Evolutionary conservation across 2,113 vertebrate species (phyloP).

Genomic region (Odontophorus gujanensis): DNA sequence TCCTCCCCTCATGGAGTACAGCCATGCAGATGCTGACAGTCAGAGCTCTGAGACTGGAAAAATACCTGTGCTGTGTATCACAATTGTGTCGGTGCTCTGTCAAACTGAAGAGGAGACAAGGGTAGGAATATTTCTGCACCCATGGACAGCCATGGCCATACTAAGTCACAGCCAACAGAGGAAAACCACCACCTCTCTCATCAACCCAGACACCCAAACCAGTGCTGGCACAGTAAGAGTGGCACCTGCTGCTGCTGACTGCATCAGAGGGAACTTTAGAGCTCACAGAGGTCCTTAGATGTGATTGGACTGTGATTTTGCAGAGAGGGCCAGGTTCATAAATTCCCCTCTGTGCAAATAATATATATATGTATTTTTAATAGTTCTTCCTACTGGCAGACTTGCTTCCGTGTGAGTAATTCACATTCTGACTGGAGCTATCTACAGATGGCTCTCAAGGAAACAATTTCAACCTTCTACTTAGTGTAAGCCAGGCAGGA

Average conservation of each 20-base stretch:
- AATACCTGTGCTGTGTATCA: neutral
- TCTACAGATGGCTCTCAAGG: neutral
- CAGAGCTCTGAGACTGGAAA: neutral
- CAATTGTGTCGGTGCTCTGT: neutral
- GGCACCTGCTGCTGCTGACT: neutral
- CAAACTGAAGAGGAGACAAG: neutral
- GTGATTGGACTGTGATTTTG: neutral
- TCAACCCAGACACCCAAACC: neutral
- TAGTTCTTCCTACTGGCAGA: neutral
- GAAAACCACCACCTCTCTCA: neutral
- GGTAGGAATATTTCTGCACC: neutral
- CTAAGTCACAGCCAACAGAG: rapidly evolving
- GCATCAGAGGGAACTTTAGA: neutral
- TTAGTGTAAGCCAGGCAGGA: neutral
- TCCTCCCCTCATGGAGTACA: neutral
- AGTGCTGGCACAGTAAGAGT: neutral
- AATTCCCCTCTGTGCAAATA: neutral
- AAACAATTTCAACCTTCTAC: neutral
- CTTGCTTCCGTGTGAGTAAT: neutral
- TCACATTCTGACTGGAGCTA: neutral
- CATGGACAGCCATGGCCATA: neutral
- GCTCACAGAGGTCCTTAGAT: neutral
- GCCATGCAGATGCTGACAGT: neutral
- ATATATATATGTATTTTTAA: neutral
- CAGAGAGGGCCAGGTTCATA: neutral